Evolutionary conservation across 2,888 invertebrate species (phyloP).

Genomic region (Hoplodrina ambigua): DNA sequence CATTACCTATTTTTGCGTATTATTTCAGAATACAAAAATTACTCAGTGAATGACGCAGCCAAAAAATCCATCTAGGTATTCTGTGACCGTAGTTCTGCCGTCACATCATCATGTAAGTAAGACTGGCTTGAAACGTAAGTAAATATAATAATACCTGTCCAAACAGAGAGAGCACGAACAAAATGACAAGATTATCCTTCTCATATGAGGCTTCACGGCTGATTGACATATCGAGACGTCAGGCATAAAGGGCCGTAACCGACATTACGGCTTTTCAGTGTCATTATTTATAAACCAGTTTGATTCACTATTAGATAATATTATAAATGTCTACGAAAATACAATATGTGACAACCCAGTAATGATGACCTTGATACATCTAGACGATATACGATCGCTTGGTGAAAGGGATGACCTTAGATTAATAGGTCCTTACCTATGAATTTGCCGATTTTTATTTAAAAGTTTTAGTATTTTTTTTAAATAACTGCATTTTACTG

Average conservation of each 20-base stretch:
- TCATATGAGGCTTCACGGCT: conserved; percentile 42
- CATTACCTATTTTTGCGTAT: background rate
- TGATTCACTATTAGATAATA: conserved; percentile 2
- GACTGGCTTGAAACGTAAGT: conserved; percentile 21
- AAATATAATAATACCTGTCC: conserved; percentile 46
- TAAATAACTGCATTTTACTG: too few relatives aligned
- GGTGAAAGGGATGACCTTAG: too few relatives aligned
- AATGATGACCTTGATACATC: too few relatives aligned
- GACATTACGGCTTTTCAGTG: background rate
- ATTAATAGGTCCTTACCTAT: too few relatives aligned
- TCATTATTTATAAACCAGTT: background rate
- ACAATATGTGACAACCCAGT: too few relatives aligned
- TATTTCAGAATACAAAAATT: background rate
- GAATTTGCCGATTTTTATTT: too few relatives aligned
- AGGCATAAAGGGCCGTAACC: conserved; percentile 4
- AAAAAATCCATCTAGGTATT: background rate
- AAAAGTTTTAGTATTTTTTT: too few relatives aligned
- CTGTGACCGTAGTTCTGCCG: background rate
- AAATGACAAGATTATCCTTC: conserved; percentile 63
- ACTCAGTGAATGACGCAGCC: background rate
- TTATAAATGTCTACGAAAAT: too few relatives aligned
- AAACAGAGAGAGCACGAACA: conserved; percentile 27
- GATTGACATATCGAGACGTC: conserved; percentile 42
- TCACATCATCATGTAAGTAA: conserved; percentile 31
- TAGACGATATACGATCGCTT: too few relatives aligned